Percentiles rank a stretch among this genome's conserved stretches.
phyloP scores from a whole-genome alignment of 2,797 vertebrate species.

The Parauchenoglanis punctatus region DNA sequence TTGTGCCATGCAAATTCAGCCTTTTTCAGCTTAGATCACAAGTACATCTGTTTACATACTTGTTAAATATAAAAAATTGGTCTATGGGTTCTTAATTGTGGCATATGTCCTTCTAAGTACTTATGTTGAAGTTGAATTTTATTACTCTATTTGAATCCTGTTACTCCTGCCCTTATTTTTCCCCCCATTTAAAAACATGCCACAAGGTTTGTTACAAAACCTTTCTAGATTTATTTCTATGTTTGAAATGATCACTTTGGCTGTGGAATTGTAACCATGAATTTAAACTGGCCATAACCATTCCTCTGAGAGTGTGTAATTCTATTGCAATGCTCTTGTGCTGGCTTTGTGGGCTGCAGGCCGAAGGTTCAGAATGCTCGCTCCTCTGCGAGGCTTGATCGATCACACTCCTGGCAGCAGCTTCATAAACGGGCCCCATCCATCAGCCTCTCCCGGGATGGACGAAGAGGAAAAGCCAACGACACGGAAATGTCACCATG shows the following conservation, averaged over 20 bases:
- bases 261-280: conserved; percentile 1
- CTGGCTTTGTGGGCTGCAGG: conserved; percentile 55
- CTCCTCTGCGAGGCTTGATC: conserved; percentile 70
- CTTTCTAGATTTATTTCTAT: background rate
- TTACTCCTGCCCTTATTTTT: background rate
- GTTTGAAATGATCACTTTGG: background rate
- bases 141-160: background rate
- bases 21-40: background rate
- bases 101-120: background rate
- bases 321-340: conserved; percentile 35
- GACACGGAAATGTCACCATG: conserved; percentile 71
- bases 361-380: conserved; percentile 59
- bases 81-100: background rate
- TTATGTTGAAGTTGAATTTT: background rate
- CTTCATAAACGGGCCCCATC: conserved; percentile 79
- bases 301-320: conserved; percentile 29
- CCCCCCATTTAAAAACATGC: background rate
- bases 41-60: background rate
- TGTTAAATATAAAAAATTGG: background rate
- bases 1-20: background rate
- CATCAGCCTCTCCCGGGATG: conserved; percentile 76
- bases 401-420: conserved; percentile 77
- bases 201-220: background rate
- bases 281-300: background rate
- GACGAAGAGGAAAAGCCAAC: conserved; percentile 59